Evolutionary conservation across 2,888 invertebrate species (phyloP), one percentile per base, ranked within the genome.

Genomic region (Eurytoma californica): DNA sequence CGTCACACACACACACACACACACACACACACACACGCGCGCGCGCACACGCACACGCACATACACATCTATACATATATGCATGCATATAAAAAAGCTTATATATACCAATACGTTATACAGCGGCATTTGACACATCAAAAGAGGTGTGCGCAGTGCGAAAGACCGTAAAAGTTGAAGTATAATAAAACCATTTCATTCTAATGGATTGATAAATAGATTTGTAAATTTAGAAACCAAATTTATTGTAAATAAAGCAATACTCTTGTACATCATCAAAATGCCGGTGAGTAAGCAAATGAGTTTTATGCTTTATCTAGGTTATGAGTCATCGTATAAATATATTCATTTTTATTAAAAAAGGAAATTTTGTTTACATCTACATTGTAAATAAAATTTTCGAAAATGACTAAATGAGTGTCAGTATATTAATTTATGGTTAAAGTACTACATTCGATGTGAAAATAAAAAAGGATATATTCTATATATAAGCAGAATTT

Each of bases 271-370:
- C 55, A 60, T 69, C n/a, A 47, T 18, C 20, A 80, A 80, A 74
- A 80, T 80, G 80, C 80, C 80, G 28, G 80, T 80, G 13, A 77
- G 80, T 80, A n/a, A 61, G 3, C 12, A 28, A 57, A 47, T 5
- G 12, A 61, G 4, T 39, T 20, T 72, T 69, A 51, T 47, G 16
- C 16, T 24, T 0, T 28, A 61, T 61, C 7, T 51, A 80, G 80
- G 80, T 80, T 80, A 80, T 77, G 77, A 74, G 49, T 78, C 78
- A 79, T 73, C 49, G 3, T 28, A 55, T 13, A 30, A 65, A 72
- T 30, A 47, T 47, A 9, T 53, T 24, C 39, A 7, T 39, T 24
- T 57, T 49, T 49, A 28, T 28, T n/a, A 20, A 14, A 28, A 30
- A 58, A 63, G 51, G 13, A 1, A 13, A 58, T 39, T 39, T 9